Evolutionary conservation across 2,113 vertebrate species (phyloP).

Genomic region (Uria lomvia): DNA sequence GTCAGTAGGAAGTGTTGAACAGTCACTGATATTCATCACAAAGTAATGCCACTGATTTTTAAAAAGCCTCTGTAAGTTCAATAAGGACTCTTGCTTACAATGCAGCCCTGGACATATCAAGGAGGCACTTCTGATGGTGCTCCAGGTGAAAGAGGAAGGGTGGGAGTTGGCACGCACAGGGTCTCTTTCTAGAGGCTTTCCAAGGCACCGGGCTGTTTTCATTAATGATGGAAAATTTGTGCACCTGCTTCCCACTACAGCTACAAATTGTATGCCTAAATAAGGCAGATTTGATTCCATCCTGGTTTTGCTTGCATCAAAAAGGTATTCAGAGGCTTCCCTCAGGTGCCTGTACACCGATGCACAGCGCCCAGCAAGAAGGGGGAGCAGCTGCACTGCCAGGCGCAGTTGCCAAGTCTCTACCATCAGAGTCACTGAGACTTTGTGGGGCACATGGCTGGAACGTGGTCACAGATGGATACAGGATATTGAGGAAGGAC

Average conservation of each 20-base stretch:
- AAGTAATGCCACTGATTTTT: background rate
- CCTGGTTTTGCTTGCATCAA: background rate
- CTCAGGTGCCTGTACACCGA: background rate
- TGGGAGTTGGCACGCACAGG: background rate
- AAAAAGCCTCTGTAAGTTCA: background rate
- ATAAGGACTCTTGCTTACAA: background rate
- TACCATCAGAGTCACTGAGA: background rate
- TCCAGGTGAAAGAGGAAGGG: background rate
- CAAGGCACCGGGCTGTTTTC: background rate
- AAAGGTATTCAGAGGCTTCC: background rate
- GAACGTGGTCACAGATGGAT: background rate
- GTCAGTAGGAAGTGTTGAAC: background rate
- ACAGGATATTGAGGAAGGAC: background rate
- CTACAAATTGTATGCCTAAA: background rate
- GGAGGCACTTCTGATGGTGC: background rate
- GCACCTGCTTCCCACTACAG: background rate
- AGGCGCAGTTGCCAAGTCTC: background rate
- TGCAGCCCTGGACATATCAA: accelerated
- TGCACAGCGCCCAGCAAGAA: background rate
- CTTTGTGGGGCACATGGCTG: background rate
- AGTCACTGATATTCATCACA: background rate
- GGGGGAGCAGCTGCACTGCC: background rate
- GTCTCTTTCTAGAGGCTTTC: background rate
- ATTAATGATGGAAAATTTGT: background rate
- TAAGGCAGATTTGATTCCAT: background rate